Evolutionary conservation across 2,888 invertebrate species (phyloP), one percentile per base, ranked within the genome.

Genomic region (Sericinus montela): DNA sequence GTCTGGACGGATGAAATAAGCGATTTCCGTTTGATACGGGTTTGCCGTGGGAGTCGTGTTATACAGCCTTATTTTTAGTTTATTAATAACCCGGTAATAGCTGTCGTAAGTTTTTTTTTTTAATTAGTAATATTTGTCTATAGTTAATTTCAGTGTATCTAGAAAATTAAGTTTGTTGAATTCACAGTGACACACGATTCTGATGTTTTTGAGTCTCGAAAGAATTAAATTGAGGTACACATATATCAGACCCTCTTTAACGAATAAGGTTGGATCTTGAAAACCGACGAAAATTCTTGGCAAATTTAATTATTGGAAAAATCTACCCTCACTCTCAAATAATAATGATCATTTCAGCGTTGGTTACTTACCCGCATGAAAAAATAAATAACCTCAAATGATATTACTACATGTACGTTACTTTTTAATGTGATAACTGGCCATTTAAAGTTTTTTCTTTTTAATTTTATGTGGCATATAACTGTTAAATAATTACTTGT

Each of bases 21-120:
- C 65, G 63, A 68, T 76, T 74, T 78, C 78, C 79, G 75, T 62
- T 51, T 68, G n/a, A 59, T 69, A 63, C 73, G 48, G 54, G 72
- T 69, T 70, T 49, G 58, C 52, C 72, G 75, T 77, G 77, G 71
- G 78, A 76, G 72, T 63, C 45, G 39, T 43, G 46, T 56, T 56
- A 53, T 61, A 54, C 23, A 66, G 53, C 58, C 59, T 56, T 54
- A 30, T 45, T 45, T 11, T 30, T 45, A n/a, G n/a, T n/a, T 41
- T 30, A n/a, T 15, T 16, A 9, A 41, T 6, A 37, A 10, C 37
- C 13, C 29, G 16, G 9, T 19, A 37, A 28, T 15, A 28, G 13
- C 35, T 4, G 4, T 32, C 32, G 32, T 32, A 32, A 32, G 11
- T 13, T 32, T 11, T 32, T n/a, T 30, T 30, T 32, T n/a, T 32